Evolutionary conservation across 2,113 vertebrate species (phyloP), one percentile per base, ranked within the genome.

Genomic region (Pseudopodoces humilis): DNA sequence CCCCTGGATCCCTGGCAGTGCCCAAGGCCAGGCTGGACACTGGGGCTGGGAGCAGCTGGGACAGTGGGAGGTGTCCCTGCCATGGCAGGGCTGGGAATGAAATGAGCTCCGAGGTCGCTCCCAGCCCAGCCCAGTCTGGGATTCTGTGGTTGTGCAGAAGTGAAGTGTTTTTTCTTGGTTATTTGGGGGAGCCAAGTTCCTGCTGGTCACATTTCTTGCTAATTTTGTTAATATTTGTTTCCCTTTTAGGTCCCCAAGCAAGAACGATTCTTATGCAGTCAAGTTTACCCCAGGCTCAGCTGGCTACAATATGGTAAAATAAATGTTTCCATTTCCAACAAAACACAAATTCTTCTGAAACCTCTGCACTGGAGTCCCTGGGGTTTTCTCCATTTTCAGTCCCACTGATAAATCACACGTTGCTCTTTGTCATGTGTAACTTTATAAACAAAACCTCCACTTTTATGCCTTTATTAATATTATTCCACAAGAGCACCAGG

Each of bases 221-320:
- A 67, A 41, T 12, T 50, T 79, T 88, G 46, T 67, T 95, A 44
- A 87, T 56, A 25, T 31, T 81, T 90, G 28, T 95, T 96, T 95
- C 21, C 22, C 22, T 94, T 92, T 67, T 94, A 99, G 99, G 99
- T 97, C 99, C 99, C 15, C 99, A 99, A 94, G 99, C 99, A 86
- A 99, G 99, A 96, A 99, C 99, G 14, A 99, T 99, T 96, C 99
- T 99, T 91, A 99, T 99, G 99, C 99, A 99, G 97, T 99, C 99
- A 88, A 99, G 99, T 98, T 99, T 99, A 98, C 99, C 99, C 93
- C 99, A 99, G 97, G 93, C 98, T 88, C 99, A 99, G 95, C 98
- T 99, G 94, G 99, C 99, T 86, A 98, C 99, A 10, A 99, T 99
- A 97, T 99, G 99, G 99, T 99, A 97, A 98, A 88, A 86, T 24